Percentiles rank a stretch among this genome's conserved stretches.
These are phyloP conservation scores for Nipponacmea schrenckii DNA, from an alignment of 2,888 invertebrate genomes.

Conservation along the genomic window DNA sequence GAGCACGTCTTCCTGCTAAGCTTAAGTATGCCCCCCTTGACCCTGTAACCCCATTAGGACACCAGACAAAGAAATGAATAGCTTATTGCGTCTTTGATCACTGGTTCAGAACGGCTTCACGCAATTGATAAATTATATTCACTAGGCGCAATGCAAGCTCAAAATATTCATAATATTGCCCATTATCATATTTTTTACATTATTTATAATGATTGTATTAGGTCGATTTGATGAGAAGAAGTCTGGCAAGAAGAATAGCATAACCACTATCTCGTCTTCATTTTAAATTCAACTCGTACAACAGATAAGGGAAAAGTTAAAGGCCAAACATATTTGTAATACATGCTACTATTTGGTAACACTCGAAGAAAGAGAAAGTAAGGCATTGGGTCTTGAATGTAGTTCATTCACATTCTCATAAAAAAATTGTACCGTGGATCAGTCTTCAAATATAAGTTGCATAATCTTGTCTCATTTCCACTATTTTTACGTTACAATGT, in stretches of 20 bases:
- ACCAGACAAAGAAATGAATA: constrained; percentile 3
- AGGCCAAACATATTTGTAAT: constrained; percentile 1
- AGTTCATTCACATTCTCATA: no score
- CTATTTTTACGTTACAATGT: no score
- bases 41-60: constrained; percentile 1
- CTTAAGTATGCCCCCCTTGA: constrained; percentile 7
- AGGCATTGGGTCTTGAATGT: no score
- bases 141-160: constrained; percentile 2
- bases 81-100: constrained; percentile 8
- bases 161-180: constrained; percentile 6
- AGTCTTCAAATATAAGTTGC: no score
- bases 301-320: constrained; percentile 1
- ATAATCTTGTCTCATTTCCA: no score
- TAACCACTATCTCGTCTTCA: constrained; percentile 1
- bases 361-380: no score
- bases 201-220: neutral
- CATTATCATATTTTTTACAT: constrained; percentile 8
- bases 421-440: no score
- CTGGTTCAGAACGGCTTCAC: constrained; percentile 7
- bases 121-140: constrained; percentile 4
- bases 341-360: neutral
- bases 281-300: neutral
- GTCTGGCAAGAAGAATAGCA: constrained; percentile 4
- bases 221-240: neutral
- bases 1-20: constrained; percentile 7